Percentiles rank a stretch among this genome's conserved stretches.
Conservation (phyloP, 2,888 invertebrate species). For the Eutolmus rufibarbis region DNA sequence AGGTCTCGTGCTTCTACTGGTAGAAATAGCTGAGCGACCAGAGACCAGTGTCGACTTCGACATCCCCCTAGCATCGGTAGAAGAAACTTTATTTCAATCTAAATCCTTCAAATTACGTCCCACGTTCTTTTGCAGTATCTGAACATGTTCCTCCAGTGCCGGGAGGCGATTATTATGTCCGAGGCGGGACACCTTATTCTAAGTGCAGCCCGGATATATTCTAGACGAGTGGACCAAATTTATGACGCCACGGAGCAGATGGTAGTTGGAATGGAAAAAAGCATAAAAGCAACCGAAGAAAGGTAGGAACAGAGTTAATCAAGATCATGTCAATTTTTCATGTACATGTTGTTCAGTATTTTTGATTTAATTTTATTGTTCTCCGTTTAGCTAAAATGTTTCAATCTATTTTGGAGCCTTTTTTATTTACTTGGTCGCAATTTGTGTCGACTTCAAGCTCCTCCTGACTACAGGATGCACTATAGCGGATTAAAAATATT, state of each 20-base stretch:
- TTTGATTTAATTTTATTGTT: neutral
- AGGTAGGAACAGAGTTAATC: neutral
- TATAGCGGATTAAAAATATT: neutral
- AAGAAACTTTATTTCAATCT: neutral
- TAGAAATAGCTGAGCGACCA: conserved; percentile 56
- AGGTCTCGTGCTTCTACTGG: conserved; percentile 54
- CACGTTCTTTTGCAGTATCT: conserved; percentile 50
- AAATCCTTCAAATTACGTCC: neutral
- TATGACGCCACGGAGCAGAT: conserved; percentile 54
- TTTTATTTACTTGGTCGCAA: neutral
- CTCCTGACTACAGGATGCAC: neutral
- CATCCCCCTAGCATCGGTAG: conserved; percentile 56
- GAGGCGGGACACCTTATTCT: conserved; percentile 54
- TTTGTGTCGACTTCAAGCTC: neutral
- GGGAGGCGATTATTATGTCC: conserved; percentile 47
- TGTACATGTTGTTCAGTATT: neutral
- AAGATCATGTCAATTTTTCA: neutral
- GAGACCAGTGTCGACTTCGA: conserved; percentile 56
- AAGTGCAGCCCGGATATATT: conserved; percentile 57
- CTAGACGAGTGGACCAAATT: conserved; percentile 56
- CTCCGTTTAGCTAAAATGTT: neutral
- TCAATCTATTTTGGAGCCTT: neutral
- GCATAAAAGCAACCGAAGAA: neutral
- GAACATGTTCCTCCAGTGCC: conserved; percentile 52
- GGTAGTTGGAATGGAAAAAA: neutral